These are phyloP conservation scores for Hippocampus zosterae DNA, from an alignment of 2,113 vertebrate genomes.

Conservation along the genomic window DNA sequence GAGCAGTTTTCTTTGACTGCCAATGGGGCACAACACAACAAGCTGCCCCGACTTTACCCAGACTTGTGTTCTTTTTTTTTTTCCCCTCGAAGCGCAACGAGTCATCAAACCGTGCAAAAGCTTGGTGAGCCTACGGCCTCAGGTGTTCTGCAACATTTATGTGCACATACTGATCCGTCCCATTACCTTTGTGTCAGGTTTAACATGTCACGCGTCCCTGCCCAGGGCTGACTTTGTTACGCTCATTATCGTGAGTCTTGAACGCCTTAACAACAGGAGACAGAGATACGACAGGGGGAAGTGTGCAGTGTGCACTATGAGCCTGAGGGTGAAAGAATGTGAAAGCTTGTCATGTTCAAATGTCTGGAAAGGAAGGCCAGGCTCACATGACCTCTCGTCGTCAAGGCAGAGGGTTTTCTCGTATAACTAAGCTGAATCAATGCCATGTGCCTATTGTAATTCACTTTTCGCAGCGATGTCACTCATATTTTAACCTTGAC, in stretches of 20 bases:
- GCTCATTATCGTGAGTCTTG: slow-evolving; percentile 26
- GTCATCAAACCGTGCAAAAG: slow-evolving; percentile 14
- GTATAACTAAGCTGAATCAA: not conserved
- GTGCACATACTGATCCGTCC: slow-evolving; percentile 29
- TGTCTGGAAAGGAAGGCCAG: slow-evolving; percentile 19
- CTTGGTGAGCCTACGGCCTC: slow-evolving; percentile 5
- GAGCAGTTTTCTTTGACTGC: not conserved
- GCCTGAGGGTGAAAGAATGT: slow-evolving; percentile 14
- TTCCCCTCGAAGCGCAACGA: slow-evolving; percentile 6
- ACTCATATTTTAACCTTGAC: not conserved
- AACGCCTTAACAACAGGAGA: slow-evolving; percentile 24
- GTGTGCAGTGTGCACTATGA: slow-evolving; percentile 11
- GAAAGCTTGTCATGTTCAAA: slow-evolving; percentile 29
- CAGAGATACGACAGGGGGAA: slow-evolving; percentile 4
- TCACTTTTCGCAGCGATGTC: too few species aligned
- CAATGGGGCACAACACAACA: slow-evolving; percentile 2
- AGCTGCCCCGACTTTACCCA: not conserved
- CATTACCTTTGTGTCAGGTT: slow-evolving; percentile 37
- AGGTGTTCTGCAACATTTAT: slow-evolving; percentile 37
- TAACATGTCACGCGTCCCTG: slow-evolving; percentile 14
- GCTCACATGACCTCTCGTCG: slow-evolving; percentile 12
- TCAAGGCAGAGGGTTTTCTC: slow-evolving; percentile 6
- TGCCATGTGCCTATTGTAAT: not conserved
- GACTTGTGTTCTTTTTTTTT: slow-evolving; percentile 1
- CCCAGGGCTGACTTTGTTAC: slow-evolving; percentile 13